A percentile compares a stretch with the other conserved stretches of the same genome.
phyloP scores from a whole-genome alignment of 2,797 vertebrate genomes.

The Hybognathus amarus region DNA sequence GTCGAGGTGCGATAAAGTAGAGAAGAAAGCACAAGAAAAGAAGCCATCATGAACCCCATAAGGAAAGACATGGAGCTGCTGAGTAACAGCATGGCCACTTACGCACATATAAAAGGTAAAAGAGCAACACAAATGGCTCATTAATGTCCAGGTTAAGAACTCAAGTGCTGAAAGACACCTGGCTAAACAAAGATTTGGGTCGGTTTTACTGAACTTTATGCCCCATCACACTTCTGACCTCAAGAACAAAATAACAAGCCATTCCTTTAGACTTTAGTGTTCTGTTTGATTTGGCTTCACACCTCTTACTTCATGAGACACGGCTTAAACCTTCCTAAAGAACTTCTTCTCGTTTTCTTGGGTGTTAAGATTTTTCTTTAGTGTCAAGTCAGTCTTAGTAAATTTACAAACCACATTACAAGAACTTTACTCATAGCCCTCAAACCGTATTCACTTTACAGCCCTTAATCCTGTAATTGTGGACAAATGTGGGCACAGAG shows the following conservation, averaged over 20 bases:
- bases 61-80: constrained; percentile 80
- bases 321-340: background rate
- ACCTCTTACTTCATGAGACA: constrained; percentile 10
- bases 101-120: constrained; percentile 78
- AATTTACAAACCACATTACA: background rate
- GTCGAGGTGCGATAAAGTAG: background rate
- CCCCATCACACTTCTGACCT: background rate
- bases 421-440: background rate
- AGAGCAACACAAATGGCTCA: background rate
- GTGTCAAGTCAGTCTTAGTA: background rate
- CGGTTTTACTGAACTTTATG: background rate
- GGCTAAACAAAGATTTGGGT: background rate
- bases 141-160: background rate
- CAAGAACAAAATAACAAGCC: constrained; percentile 17
- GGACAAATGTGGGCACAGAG: too few species aligned
- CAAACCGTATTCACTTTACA: too few species aligned
- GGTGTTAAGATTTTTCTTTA: background rate
- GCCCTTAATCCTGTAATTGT: too few species aligned
- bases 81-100: constrained; percentile 81
- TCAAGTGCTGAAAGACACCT: background rate
- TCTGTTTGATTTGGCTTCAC: constrained; percentile 60
- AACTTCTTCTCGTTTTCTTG: background rate
- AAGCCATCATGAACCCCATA: constrained; percentile 73
- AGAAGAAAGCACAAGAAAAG: background rate
- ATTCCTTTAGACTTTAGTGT: constrained; percentile 50